Evolutionary conservation across 2,797 vertebrate genomes (phyloP), one percentile per base, ranked within the genome.

Genomic region (Garrulus glandarius): DNA sequence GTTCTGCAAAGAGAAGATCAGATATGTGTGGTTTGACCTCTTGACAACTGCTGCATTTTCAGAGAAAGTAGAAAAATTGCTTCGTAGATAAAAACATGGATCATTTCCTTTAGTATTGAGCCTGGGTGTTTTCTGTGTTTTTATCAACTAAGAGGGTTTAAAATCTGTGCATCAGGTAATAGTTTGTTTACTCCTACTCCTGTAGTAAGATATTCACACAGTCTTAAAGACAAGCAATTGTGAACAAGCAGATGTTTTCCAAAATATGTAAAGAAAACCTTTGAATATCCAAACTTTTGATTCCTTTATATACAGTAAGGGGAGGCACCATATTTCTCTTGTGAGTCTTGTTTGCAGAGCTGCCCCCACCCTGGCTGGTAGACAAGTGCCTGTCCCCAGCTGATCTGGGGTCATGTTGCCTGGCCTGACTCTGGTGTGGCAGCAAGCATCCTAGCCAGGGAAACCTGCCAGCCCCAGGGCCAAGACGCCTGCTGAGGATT

Each of bases 351-450:
- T 20, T 37, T 6, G 9, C 44, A 79, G 70, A 17, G 50, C 41
- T 23, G 36, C 20, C 15, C 60, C 22, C 3, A 3, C 29, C 55
- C 30, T 22, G 57, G 39, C 43, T 67, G 60, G 39, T 34, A 76
- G 32, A 59, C 41, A 26, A 50, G 17, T 17, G n/a, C 30, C 47
- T 34, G 52, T 68, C 12, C 46, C 18, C 49, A 47, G 34, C 37
- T 11, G 41, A 24, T 56, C 11, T 34, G 55, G 30, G 43, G 13
- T 53, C 15, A 0, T 1, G 10, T 15, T 56, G 30, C 49, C 46
- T 10, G 1, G 37, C 52, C n/a, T 0, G 1, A 18, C 21, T 52
- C 23, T 15, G 12, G 21, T 7, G 7, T 10, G 18, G 34, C 14
- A 3, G 22, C 0, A 5, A 72, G 8, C 63, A 61, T 63, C 65